Conservation (phyloP, 2,888 invertebrate species). For the Zaprionus bogoriensis region DNA sequence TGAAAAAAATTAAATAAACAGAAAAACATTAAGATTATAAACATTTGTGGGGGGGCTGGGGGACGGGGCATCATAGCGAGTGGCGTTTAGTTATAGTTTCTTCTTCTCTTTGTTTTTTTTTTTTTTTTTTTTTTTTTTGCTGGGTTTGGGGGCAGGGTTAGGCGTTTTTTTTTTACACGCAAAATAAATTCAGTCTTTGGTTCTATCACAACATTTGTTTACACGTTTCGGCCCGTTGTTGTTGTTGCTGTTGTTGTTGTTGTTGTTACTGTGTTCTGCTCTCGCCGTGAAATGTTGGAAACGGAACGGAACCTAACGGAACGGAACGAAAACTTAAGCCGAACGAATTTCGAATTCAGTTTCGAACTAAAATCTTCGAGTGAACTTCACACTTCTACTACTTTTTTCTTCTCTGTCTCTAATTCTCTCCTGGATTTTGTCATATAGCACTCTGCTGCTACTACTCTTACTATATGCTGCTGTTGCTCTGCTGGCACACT, state of each 20-base stretch:
- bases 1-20: not conserved
- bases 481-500: conserved; percentile 1
- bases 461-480: conserved; percentile 1
- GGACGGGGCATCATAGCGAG: conserved; percentile 47
- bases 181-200: conserved; percentile 83
- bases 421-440: conserved; percentile 40
- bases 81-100: too few species aligned
- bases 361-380: conserved; percentile 68
- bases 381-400: too few species aligned
- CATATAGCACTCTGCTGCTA: too few species aligned
- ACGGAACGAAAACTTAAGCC: conserved; percentile 64
- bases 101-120: too few species aligned
- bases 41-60: conserved; percentile 23
- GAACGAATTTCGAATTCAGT: conserved; percentile 66
- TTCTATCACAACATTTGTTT: conserved; percentile 84
- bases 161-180: conserved; percentile 64
- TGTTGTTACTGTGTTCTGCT: conserved; percentile 29
- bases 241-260: conserved; percentile 13
- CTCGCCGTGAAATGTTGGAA: conserved; percentile 53
- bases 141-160: conserved; percentile 35
- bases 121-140: conserved; percentile 36
- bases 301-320: conserved; percentile 52
- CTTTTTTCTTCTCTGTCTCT: conserved; percentile 20
- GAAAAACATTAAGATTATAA: conserved; percentile 45
- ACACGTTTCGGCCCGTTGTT: conserved; percentile 79